These are phyloP conservation scores for Artibeus lituratus DNA, from an alignment of 2,797 vertebrate genomes.

Conservation along the genomic window DNA sequence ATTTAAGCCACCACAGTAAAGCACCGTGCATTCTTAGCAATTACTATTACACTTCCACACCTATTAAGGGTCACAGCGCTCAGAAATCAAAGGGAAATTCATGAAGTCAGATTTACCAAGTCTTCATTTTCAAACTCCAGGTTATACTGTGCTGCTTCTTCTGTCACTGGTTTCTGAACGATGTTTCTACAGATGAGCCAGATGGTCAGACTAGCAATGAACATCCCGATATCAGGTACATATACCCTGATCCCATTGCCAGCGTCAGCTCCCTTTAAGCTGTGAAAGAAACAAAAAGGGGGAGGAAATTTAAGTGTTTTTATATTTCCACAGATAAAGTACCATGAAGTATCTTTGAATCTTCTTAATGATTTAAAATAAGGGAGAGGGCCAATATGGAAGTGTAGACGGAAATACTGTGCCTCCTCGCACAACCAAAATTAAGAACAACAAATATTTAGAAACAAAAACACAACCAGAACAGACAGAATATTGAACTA, in stretches of 20 bases:
- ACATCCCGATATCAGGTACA: constrained; percentile 97
- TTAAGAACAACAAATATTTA: too few relatives aligned
- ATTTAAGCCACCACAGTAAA: neutral
- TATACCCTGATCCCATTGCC: constrained; percentile 97
- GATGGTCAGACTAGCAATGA: constrained; percentile 90
- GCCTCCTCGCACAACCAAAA: too few relatives aligned
- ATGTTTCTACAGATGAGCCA: constrained; percentile 96
- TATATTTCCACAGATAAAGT: neutral
- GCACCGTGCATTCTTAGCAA: neutral
- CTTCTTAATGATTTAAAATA: neutral
- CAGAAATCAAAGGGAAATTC: neutral
- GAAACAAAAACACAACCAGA: too few relatives aligned
- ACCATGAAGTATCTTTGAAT: neutral
- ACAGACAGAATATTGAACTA: too few relatives aligned
- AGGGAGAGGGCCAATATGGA: neutral
- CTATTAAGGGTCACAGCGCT: neutral
- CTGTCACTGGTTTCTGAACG: constrained; percentile 88
- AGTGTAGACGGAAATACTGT: too few relatives aligned
- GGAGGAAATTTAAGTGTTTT: constrained; percentile 56
- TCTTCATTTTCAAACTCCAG: constrained; percentile 92
- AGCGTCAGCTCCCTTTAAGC: constrained; percentile 93
- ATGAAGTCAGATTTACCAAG: constrained; percentile 83
- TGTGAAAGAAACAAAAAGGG: constrained; percentile 71
- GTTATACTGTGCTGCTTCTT: constrained; percentile 93
- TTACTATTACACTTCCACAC: neutral